Evolutionary conservation across 1,140 invertebrate species (phyloP).

Genomic region (Onthophagus taurus): DNA sequence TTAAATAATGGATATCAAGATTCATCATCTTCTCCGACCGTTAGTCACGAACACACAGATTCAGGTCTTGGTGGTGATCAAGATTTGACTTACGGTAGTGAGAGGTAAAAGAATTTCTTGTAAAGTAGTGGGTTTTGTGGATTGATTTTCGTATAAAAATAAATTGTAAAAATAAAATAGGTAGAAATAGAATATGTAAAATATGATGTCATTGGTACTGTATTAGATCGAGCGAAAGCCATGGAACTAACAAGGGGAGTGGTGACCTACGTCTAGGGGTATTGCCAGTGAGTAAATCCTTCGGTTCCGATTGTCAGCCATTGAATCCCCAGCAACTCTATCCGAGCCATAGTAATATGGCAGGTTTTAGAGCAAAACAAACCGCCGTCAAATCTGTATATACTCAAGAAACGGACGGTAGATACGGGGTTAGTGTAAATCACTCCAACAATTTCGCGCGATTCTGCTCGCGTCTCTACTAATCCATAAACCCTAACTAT

Average conservation of each 20-base stretch:
- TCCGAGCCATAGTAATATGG: slow-evolving; percentile 14
- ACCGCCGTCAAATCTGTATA: slow-evolving; percentile 16
- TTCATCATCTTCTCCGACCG: slow-evolving; percentile 38
- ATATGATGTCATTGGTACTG: too few relatives aligned
- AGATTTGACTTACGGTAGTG: slow-evolving; percentile 40
- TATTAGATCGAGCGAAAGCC: slow-evolving; percentile 15
- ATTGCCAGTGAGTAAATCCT: slow-evolving; percentile 18
- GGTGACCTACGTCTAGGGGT: slow-evolving; percentile 11
- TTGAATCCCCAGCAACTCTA: slow-evolving; percentile 17
- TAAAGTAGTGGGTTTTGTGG: too few relatives aligned
- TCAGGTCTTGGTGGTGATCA: slow-evolving; percentile 58
- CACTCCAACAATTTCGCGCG: not conserved
- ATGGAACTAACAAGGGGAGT: slow-evolving; percentile 8
- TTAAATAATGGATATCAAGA: slow-evolving; percentile 11
- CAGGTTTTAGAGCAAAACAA: slow-evolving; percentile 14
- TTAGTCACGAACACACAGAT: slow-evolving; percentile 57
- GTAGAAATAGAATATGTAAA: too few relatives aligned
- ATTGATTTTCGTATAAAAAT: slow-evolving; percentile 3
- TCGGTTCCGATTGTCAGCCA: slow-evolving; percentile 16
- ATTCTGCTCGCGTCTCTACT: not conserved
- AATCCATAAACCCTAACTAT: slow-evolving; percentile 4
- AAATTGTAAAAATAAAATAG: too few relatives aligned
- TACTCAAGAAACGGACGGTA: slow-evolving; percentile 18
- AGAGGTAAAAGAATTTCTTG: slow-evolving; percentile 15
- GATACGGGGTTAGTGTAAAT: slow-evolving; percentile 19